Evolutionary conservation across 92 coral and sea anemone species (phyloP).

Genomic region (Desmophyllum pertusum): DNA sequence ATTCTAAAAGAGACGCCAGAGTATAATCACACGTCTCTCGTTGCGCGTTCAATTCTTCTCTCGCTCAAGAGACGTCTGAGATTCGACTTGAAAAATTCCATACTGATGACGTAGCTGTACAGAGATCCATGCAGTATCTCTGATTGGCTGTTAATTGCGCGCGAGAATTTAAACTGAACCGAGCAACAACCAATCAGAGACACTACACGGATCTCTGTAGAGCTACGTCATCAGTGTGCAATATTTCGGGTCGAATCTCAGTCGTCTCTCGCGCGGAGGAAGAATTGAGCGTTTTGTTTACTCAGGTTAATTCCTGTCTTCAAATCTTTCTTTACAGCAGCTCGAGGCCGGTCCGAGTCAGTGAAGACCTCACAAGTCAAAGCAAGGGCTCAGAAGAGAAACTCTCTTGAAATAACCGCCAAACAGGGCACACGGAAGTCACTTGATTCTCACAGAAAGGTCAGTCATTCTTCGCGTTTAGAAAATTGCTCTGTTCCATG

Average conservation of each 20-base stretch:
- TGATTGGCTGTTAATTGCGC: neutral
- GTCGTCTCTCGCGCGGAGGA: neutral
- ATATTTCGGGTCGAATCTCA: neutral
- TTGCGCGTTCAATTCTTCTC: neutral
- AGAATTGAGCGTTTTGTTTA: neutral
- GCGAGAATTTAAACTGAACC: too few species aligned
- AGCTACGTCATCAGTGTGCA: neutral
- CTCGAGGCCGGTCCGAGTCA: neutral
- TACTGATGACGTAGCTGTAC: neutral
- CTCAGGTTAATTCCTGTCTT: neutral
- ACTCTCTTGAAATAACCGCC: neutral
- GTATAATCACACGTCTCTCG: neutral
- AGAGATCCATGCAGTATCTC: neutral
- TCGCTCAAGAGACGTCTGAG: neutral
- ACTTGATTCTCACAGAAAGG: slow-evolving; percentile 3
- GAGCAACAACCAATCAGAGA: neutral
- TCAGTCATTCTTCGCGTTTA: neutral
- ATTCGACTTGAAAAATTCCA: neutral
- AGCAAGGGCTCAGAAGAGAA: slow-evolving; percentile 5
- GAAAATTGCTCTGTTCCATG: neutral
- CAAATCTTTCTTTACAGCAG: neutral
- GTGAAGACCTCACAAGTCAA: neutral
- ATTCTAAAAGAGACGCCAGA: neutral
- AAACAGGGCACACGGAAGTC: slow-evolving; percentile 18
- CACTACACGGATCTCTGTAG: neutral